Percentiles rank a stretch among this genome's conserved stretches.
These are phyloP conservation scores for Drosophila barbarae DNA, from an alignment of 2,888 invertebrate genomes.

Conservation along the genomic window DNA sequence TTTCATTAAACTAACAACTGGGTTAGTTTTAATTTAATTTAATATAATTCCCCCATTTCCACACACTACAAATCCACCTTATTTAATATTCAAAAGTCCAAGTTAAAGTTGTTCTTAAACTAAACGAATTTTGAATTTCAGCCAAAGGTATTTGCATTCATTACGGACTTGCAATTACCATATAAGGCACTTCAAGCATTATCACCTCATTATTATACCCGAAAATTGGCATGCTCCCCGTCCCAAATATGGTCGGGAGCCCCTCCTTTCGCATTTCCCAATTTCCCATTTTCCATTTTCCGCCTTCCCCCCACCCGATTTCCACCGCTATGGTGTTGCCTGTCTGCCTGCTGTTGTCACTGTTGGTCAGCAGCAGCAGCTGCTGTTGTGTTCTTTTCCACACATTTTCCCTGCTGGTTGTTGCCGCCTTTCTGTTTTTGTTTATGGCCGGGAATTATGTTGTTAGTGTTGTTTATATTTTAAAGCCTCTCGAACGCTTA, in stretches of 20 bases:
- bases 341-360: slow-evolving; percentile 51
- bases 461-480: slow-evolving; percentile 63
- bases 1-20: background rate
- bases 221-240: slow-evolving; percentile 41
- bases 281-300: slow-evolving; percentile 5
- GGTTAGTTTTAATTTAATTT: background rate
- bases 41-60: background rate
- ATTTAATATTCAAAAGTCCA: slow-evolving; percentile 7
- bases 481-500: slow-evolving; percentile 52
- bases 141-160: slow-evolving; percentile 36
- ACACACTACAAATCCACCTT: background rate
- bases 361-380: slow-evolving; percentile 44
- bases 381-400: slow-evolving; percentile 22
- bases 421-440: slow-evolving; percentile 39
- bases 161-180: slow-evolving; percentile 40
- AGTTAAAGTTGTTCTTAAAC: background rate
- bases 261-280: slow-evolving; percentile 2
- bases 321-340: background rate
- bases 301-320: background rate
- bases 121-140: slow-evolving; percentile 12
- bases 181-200: slow-evolving; percentile 41
- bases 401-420: slow-evolving; percentile 26
- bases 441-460: slow-evolving; percentile 66
- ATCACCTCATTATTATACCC: slow-evolving; percentile 51
- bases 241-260: slow-evolving; percentile 2